These are phyloP conservation scores for Zaprionus lineosus DNA, from an alignment of 2,888 invertebrate species.

Conservation along the genomic window DNA sequence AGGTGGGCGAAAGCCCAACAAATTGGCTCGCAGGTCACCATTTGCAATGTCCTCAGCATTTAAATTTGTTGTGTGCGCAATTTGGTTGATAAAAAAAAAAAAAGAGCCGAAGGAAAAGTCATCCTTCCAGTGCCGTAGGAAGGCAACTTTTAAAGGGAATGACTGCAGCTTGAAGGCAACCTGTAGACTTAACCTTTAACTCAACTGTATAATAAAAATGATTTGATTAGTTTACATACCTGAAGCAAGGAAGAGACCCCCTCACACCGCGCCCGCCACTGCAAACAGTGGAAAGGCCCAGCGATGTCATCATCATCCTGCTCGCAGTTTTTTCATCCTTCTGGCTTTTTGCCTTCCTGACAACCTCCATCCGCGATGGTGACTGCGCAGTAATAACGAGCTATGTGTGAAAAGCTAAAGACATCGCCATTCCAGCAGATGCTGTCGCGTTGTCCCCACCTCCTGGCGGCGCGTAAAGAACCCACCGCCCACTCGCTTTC, in stretches of 20 bases:
- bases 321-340: too few species aligned
- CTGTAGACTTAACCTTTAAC: too few species aligned
- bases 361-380: neutral
- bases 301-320: conserved; percentile 2
- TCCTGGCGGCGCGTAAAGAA: neutral
- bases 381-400: conserved; percentile 15
- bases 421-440: conserved; percentile 5
- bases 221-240: too few species aligned
- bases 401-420: conserved; percentile 33
- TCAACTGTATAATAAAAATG: too few species aligned
- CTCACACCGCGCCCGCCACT: too few species aligned
- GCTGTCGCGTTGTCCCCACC: neutral
- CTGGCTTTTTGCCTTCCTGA: neutral
- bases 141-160: too few species aligned
- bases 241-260: too few species aligned
- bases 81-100: conserved; percentile 16
- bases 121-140: neutral
- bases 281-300: too few species aligned
- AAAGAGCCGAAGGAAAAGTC: too few species aligned
- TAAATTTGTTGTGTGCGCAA: conserved; percentile 22
- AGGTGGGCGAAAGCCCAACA: conserved; percentile 5
- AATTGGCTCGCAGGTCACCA: conserved; percentile 28
- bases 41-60: conserved; percentile 21
- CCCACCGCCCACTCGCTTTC: neutral
- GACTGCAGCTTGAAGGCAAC: neutral